A percentile compares a stretch with the other conserved stretches of the same genome.
phyloP scores from a whole-genome alignment of 2,888 invertebrate species.

The Copidosoma aretas region DNA sequence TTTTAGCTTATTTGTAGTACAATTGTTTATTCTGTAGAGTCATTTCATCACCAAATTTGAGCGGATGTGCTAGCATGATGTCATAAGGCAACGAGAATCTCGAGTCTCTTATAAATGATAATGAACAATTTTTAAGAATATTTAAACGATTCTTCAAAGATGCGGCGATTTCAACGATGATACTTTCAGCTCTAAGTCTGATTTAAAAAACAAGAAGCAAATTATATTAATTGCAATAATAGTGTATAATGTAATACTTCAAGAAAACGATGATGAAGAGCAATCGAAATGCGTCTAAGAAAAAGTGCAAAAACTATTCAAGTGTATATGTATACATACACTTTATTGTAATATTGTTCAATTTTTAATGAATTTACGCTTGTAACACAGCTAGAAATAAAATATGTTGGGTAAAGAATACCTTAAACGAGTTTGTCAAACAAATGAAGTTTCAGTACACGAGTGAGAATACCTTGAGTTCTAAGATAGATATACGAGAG shows the following conservation, averaged over 20 bases:
- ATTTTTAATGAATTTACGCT: constrained; percentile 43
- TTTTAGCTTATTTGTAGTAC: too few species aligned
- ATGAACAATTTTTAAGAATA: constrained; percentile 38
- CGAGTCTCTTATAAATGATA: constrained; percentile 53
- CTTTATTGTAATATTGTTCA: constrained; percentile 40
- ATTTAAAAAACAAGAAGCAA: background rate
- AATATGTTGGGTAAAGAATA: constrained; percentile 45
- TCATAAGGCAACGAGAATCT: constrained; percentile 52
- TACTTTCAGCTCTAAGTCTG: constrained; percentile 28
- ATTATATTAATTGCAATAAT: constrained; percentile 33
- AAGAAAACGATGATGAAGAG: constrained; percentile 20
- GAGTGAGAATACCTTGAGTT: too few species aligned
- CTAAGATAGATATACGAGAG: too few species aligned
- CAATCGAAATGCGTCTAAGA: too few species aligned
- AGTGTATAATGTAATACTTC: constrained; percentile 31
- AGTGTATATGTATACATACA: too few species aligned
- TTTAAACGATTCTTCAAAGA: constrained; percentile 25
- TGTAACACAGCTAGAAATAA: constrained; percentile 38
- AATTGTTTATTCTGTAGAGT: too few species aligned
- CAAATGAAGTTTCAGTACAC: constrained; percentile 51
- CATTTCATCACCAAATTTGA: too few species aligned
- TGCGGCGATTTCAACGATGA: constrained; percentile 31
- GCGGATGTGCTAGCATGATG: too few species aligned
- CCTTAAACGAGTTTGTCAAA: constrained; percentile 49
- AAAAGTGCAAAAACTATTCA: too few species aligned